Conservation (phyloP, 2,797 vertebrate species). For the Monodelphis domestica region DNA sequence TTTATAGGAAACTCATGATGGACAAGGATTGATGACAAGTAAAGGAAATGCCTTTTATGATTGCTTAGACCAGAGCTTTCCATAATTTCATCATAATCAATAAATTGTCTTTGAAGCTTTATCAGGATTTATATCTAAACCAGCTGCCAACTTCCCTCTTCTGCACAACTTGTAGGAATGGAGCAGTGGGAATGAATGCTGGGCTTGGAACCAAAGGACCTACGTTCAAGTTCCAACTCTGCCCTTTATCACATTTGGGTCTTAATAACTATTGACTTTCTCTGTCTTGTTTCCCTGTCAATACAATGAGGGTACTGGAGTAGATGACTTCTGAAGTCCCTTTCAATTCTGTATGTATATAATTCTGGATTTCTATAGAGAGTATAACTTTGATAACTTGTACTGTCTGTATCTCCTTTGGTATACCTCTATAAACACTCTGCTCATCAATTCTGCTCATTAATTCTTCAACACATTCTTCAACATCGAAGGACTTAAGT, state of each 20-base stretch:
- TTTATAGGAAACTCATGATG: neutral
- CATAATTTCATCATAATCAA: neutral
- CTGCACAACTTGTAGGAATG: neutral
- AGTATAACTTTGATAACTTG: neutral
- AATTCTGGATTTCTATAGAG: neutral
- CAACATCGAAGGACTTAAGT: neutral
- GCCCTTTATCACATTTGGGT: neutral
- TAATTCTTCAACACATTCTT: too few relatives aligned
- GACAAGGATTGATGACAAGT: neutral
- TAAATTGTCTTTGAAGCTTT: neutral
- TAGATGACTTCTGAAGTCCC: neutral
- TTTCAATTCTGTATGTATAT: neutral
- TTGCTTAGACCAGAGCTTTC: neutral
- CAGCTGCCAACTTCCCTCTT: neutral
- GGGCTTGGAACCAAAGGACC: neutral
- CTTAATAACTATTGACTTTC: neutral
- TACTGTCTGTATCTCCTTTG: neutral
- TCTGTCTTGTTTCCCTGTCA: neutral
- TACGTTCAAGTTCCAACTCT: neutral
- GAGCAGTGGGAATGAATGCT: neutral
- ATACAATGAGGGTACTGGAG: neutral
- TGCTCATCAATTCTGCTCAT: neutral
- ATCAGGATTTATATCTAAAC: neutral
- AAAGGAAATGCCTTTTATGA: neutral
- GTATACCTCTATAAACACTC: neutral